phyloP scores from a whole-genome alignment of 2,113 vertebrate species.

The Rhineura floridana region DNA sequence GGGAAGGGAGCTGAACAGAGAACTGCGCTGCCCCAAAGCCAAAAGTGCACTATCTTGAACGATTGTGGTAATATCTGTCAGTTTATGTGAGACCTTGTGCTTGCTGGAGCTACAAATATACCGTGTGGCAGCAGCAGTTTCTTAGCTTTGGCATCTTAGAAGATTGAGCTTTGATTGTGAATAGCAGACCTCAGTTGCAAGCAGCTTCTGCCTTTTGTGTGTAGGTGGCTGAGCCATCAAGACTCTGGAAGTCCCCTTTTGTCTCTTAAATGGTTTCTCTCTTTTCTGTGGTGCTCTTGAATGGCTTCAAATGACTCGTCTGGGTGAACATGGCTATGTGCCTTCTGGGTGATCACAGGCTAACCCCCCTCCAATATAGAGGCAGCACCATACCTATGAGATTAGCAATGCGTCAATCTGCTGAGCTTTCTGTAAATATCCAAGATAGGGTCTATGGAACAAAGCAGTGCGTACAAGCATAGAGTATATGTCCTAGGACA shows the following conservation, averaged over 20 bases:
- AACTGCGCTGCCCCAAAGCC: not conserved
- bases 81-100: not conserved
- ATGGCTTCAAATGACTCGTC: conserved; percentile 16
- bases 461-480: not conserved
- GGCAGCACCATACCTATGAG: not conserved
- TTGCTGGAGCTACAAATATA: not conserved
- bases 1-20: not conserved
- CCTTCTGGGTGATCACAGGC: not conserved
- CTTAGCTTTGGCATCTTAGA: not conserved
- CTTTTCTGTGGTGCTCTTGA: not conserved
- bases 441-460: not conserved
- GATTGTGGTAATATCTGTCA: not conserved
- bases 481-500: not conserved
- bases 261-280: conserved; percentile 12
- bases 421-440: not conserved
- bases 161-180: not conserved
- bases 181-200: not conserved
- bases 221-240: conserved; percentile 13
- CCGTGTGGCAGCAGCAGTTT: not conserved
- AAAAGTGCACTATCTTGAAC: not conserved
- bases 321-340: not conserved
- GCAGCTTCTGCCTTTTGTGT: conserved; percentile 28
- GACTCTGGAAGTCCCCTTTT: conserved; percentile 5
- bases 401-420: not conserved
- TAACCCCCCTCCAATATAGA: not conserved